phyloP scores from a whole-genome alignment of 2,113 vertebrate species.

The Carassius auratus region DNA sequence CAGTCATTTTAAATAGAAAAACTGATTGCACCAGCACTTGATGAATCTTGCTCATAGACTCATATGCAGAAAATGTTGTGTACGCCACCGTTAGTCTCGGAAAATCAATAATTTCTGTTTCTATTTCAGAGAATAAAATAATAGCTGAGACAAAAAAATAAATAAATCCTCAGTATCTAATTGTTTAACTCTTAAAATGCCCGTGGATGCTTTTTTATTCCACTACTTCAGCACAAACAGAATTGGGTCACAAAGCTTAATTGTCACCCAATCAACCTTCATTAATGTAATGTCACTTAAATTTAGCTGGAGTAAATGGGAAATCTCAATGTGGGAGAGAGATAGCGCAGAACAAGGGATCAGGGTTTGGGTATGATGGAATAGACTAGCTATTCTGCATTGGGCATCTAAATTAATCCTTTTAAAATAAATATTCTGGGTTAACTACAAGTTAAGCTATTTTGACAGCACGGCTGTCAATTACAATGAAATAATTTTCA shows the following conservation, averaged over 20 bases:
- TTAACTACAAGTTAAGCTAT: background rate
- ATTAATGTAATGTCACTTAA: constrained; percentile 79
- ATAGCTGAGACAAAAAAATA: constrained; percentile 13
- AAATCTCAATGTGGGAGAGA: constrained; percentile 77
- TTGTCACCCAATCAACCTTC: constrained; percentile 81
- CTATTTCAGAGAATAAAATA: background rate
- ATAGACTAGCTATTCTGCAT: constrained; percentile 80
- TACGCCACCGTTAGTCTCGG: background rate
- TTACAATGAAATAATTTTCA: background rate
- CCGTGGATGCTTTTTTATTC: constrained; percentile 58
- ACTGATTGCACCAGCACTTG: background rate
- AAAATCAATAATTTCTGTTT: constrained; percentile 26
- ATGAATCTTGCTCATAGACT: constrained; percentile 16
- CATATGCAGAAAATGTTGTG: background rate
- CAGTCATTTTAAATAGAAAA: constrained; percentile 7
- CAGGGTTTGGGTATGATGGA: constrained; percentile 72
- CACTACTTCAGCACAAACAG: constrained; percentile 64
- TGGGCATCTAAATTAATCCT: constrained; percentile 78
- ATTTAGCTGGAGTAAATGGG: constrained; percentile 81
- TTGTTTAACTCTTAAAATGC: constrained; percentile 63
- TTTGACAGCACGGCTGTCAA: background rate
- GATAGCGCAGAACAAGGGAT: constrained; percentile 59
- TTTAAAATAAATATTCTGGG: constrained; percentile 59
- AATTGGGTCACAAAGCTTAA: constrained; percentile 81
- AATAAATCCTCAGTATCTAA: constrained; percentile 47